These are phyloP conservation scores for Dromaius novaehollandiae DNA, from an alignment of 2,113 vertebrate species.

Conservation along the genomic window DNA sequence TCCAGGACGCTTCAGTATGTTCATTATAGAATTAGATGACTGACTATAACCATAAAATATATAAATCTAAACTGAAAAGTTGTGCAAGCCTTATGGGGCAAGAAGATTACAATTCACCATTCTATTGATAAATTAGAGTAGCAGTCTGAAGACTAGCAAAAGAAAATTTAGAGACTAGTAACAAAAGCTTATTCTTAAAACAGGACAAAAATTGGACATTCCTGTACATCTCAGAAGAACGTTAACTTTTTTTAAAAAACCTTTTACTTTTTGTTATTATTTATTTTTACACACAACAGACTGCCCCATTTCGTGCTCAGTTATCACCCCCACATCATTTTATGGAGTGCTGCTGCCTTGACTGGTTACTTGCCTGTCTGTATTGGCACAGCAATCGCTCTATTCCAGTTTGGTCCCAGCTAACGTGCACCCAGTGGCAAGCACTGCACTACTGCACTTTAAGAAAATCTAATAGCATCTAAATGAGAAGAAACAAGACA, in stretches of 20 bases:
- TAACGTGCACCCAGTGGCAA: neutral
- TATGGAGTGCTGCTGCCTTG: neutral
- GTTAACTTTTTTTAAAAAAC: too few species aligned
- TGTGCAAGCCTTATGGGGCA: neutral
- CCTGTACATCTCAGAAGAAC: neutral
- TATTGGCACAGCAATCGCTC: neutral
- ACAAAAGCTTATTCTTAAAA: neutral
- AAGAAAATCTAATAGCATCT: neutral
- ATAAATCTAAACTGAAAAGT: neutral
- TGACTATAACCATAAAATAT: neutral
- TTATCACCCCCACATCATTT: neutral
- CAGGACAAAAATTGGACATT: neutral
- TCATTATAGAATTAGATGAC: neutral
- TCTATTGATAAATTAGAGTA: neutral
- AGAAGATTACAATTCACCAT: accelerated
- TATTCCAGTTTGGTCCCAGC: neutral
- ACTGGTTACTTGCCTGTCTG: neutral
- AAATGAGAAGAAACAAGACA: neutral
- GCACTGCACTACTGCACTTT: neutral
- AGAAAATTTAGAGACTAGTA: neutral
- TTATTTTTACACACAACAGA: neutral
- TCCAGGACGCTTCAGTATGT: neutral
- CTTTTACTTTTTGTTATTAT: neutral
- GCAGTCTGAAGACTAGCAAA: neutral
- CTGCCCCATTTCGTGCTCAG: neutral